phyloP scores from a whole-genome alignment of 2,797 vertebrate genomes.

The Urosaurus nigricauda region DNA sequence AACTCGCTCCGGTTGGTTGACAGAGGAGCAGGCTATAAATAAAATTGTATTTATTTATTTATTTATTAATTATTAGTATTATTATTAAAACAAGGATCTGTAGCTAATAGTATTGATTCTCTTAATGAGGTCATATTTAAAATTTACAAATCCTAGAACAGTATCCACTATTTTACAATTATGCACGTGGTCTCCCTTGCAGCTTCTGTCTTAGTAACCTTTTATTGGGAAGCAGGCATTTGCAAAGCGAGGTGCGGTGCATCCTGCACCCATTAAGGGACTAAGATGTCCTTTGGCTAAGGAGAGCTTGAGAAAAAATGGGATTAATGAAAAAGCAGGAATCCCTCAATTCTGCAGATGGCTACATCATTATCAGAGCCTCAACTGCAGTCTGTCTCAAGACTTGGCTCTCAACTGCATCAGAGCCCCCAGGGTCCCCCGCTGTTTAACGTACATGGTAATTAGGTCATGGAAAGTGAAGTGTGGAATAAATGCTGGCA shows the following conservation, averaged over 20 bases:
- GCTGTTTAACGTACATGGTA: slow-evolving; percentile 13
- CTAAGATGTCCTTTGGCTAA: not conserved
- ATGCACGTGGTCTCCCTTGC: slow-evolving; percentile 2
- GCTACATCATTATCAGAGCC: not conserved
- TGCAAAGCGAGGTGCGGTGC: not conserved
- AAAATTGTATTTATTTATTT: no score
- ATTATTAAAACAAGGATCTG: slow-evolving; percentile 8
- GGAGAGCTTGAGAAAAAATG: not conserved
- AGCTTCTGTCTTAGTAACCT: not conserved
- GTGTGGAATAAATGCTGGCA: slow-evolving; percentile 19
- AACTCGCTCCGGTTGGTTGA: no score
- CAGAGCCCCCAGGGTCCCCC: not conserved
- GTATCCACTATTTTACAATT: not conserved
- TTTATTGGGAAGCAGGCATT: slow-evolving; percentile 20
- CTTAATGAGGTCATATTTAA: not conserved
- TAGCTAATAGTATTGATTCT: not conserved
- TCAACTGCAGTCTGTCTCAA: not conserved
- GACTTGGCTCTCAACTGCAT: slow-evolving; percentile 27
- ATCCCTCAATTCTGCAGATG: not conserved
- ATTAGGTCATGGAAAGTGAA: slow-evolving; percentile 41
- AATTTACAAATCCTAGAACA: not conserved
- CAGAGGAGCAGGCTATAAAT: no score
- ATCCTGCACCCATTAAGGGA: not conserved
- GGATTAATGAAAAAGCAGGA: not conserved
- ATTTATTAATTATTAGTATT: no score